These are phyloP conservation scores for Malthinus seriepunctatus DNA, from an alignment of 2,888 invertebrate species.

Conservation along the genomic window DNA sequence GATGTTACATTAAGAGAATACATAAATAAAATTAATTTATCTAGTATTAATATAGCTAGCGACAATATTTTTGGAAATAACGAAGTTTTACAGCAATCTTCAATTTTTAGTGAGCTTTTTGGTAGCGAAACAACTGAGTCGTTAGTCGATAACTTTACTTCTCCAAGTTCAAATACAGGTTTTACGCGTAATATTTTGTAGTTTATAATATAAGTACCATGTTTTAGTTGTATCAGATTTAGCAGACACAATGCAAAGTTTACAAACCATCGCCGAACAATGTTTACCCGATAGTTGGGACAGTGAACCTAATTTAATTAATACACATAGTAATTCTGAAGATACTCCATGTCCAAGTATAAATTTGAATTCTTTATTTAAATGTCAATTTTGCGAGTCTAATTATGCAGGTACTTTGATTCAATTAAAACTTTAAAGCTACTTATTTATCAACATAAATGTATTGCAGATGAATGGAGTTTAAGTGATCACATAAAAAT, in stretches of 20 bases:
- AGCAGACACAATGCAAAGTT: constrained; percentile 53
- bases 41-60: constrained; percentile 36
- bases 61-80: constrained; percentile 44
- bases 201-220: neutral
- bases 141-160: constrained; percentile 49
- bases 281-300: constrained; percentile 53
- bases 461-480: constrained; percentile 49
- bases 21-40: constrained; percentile 42
- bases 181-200: neutral
- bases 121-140: constrained; percentile 48
- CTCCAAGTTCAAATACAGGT: constrained; percentile 46
- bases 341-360: constrained; percentile 44
- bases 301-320: constrained; percentile 45
- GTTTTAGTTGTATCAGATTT: constrained; percentile 39
- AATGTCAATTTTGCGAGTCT: constrained; percentile 51
- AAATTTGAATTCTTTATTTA: constrained; percentile 45
- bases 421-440: neutral
- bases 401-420: constrained; percentile 45
- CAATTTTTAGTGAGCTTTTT: constrained; percentile 52
- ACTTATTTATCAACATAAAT: neutral
- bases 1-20: constrained; percentile 49
- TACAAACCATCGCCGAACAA: constrained; percentile 53
- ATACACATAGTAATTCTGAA: constrained; percentile 41
- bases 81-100: constrained; percentile 48
- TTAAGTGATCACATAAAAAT: constrained; percentile 50